Conservation (phyloP, 1,140 invertebrate genomes). For the Episyrphus balteatus region DNA sequence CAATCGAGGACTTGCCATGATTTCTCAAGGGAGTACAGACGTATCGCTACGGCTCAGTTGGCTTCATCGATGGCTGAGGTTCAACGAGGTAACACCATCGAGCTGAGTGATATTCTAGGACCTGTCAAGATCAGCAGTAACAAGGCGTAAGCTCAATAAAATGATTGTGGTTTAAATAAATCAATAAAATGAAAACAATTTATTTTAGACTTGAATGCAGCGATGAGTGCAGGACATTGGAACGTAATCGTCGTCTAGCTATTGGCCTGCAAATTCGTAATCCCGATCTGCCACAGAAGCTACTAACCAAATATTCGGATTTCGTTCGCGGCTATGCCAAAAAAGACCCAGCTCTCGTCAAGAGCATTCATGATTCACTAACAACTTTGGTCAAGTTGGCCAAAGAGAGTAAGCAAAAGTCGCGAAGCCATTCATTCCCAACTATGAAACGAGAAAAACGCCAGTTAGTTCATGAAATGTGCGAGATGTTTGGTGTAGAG, state of each 20-base stretch:
- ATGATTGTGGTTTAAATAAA: background rate
- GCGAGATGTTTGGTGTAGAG: conserved; percentile 87
- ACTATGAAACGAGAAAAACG: conserved; percentile 87
- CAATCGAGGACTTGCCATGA: conserved; percentile 61
- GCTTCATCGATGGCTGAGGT: conserved; percentile 60
- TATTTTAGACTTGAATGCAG: conserved; percentile 66
- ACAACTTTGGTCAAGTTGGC: conserved; percentile 76
- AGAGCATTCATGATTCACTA: conserved; percentile 73
- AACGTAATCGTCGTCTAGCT: conserved; percentile 77
- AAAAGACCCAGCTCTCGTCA: conserved; percentile 69
- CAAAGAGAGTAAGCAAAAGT: conserved; percentile 78
- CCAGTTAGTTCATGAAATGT: conserved; percentile 82
- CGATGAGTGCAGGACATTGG: conserved; percentile 76
- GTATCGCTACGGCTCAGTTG: conserved; percentile 54
- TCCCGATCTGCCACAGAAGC: conserved; percentile 66
- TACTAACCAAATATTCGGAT: conserved; percentile 74
- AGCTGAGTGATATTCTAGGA: conserved; percentile 51
- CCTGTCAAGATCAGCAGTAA: conserved; percentile 36
- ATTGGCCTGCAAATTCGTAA: conserved; percentile 83
- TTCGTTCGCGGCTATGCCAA: conserved; percentile 76
- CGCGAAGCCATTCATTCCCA: conserved; percentile 79
- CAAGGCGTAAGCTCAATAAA: conserved; percentile 38
- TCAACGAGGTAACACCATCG: conserved; percentile 56
- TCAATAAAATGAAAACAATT: background rate
- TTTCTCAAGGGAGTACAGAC: conserved; percentile 56